These are phyloP conservation scores for Plutella xylostella DNA, from an alignment of 2,888 invertebrate species.

Conservation along the genomic window DNA sequence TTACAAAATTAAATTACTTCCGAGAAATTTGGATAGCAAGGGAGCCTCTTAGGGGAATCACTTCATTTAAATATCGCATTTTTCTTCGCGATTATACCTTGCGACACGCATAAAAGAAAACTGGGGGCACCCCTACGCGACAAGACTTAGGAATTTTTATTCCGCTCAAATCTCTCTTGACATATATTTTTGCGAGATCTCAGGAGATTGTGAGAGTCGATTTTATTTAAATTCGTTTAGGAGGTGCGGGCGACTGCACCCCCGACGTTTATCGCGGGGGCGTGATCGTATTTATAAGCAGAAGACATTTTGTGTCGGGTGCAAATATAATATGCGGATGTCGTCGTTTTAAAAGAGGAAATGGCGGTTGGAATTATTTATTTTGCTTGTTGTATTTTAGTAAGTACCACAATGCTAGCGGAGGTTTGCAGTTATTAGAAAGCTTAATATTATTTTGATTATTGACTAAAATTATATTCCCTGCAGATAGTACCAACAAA, in stretches of 20 bases:
- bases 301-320: slow-evolving; percentile 18
- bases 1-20: slow-evolving; percentile 51
- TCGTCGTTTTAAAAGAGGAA: no score
- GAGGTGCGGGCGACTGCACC: slow-evolving; percentile 53
- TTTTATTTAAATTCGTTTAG: slow-evolving; percentile 69
- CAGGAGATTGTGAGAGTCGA: slow-evolving; percentile 65
- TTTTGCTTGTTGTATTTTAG: no score
- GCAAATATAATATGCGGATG: slow-evolving; percentile 20
- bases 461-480: no score
- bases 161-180: slow-evolving; percentile 67
- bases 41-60: slow-evolving; percentile 59
- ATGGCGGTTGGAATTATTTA: no score
- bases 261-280: slow-evolving; percentile 58
- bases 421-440: no score
- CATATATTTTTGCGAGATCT: slow-evolving; percentile 67
- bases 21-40: slow-evolving; percentile 49
- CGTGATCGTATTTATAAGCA: slow-evolving; percentile 63
- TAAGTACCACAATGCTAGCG: no score
- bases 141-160: slow-evolving; percentile 53
- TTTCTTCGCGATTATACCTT: slow-evolving; percentile 70
- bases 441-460: no score
- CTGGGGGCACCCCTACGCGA: slow-evolving; percentile 62
- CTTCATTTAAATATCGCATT: slow-evolving; percentile 71
- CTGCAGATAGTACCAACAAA: no score
- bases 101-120: slow-evolving; percentile 70